phyloP scores from a whole-genome alignment of 2,888 invertebrate genomes.

The Drosophila meridionalis region DNA sequence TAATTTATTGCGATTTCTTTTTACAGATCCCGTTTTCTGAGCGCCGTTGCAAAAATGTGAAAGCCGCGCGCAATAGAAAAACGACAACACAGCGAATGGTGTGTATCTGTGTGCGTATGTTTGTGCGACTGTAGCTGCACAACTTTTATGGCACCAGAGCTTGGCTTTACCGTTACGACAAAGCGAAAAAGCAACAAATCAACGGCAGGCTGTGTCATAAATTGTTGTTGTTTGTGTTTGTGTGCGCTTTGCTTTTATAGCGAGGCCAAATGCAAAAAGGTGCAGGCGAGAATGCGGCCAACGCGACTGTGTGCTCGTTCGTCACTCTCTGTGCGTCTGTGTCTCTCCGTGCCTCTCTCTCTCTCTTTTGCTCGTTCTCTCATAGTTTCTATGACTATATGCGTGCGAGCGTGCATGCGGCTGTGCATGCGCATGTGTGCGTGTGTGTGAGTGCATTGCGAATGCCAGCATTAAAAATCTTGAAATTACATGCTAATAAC shows the following conservation, averaged over 20 bases:
- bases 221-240: conserved; percentile 46
- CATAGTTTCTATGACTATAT: conserved; percentile 19
- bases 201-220: conserved; percentile 59
- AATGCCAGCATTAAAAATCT: conserved; percentile 72
- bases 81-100: conserved; percentile 32
- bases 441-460: conserved; percentile 46
- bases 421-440: conserved; percentile 12
- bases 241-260: conserved; percentile 60
- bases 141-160: conserved; percentile 58
- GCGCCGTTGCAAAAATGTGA: conserved; percentile 46
- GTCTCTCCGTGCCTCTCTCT: background rate
- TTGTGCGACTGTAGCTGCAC: conserved; percentile 40
- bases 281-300: conserved; percentile 47
- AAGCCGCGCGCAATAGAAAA: conserved; percentile 58
- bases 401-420: conserved; percentile 14
- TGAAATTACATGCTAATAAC: conserved; percentile 77
- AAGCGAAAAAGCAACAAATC: conserved; percentile 52
- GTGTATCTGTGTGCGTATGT: conserved; percentile 10
- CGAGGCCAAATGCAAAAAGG: conserved; percentile 53
- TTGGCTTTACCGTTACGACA: conserved; percentile 63
- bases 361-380: background rate
- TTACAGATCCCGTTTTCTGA: conserved; percentile 38
- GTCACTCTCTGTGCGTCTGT: conserved; percentile 6
- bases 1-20: conserved; percentile 71
- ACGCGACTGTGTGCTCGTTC: conserved; percentile 26